phyloP scores from a whole-genome alignment of 1,140 invertebrate species.

The Propsilocerus akamusi region DNA sequence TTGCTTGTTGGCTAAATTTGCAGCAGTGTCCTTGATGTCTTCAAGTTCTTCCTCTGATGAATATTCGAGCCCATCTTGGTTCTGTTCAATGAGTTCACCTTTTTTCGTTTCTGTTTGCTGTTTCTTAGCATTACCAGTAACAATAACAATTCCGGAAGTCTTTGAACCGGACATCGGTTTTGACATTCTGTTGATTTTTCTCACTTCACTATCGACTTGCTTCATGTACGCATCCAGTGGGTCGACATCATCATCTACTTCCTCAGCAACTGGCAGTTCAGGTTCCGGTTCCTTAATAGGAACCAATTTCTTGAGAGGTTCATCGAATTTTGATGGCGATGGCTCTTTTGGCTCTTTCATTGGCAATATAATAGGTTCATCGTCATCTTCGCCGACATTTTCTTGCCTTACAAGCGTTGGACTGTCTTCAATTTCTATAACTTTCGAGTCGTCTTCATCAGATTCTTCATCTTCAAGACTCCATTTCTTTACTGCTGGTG shows the following conservation, averaged over 20 bases:
- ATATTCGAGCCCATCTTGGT: slow-evolving; percentile 93
- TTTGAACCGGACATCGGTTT: slow-evolving; percentile 18
- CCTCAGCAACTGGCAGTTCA: slow-evolving; percentile 24
- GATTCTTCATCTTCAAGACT: slow-evolving; percentile 81
- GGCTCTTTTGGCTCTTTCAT: slow-evolving; percentile 10
- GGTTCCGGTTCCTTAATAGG: slow-evolving; percentile 7
- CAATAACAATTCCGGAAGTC: slow-evolving; percentile 45
- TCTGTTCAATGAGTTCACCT: slow-evolving; percentile 93
- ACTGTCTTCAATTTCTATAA: slow-evolving; percentile 5
- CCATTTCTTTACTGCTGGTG: slow-evolving; percentile 61
- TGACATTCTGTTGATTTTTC: slow-evolving; percentile 67
- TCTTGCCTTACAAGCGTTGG: neutral
- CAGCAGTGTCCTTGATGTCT: slow-evolving; percentile 80
- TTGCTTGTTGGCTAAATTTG: slow-evolving; percentile 71
- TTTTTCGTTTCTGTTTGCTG: slow-evolving; percentile 51
- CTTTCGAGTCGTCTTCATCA: slow-evolving; percentile 32
- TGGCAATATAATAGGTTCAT: slow-evolving; percentile 20
- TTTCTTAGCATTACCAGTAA: slow-evolving; percentile 83
- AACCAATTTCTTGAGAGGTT: slow-evolving; percentile 9
- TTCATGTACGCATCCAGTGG: slow-evolving; percentile 95
- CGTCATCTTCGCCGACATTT: neutral
- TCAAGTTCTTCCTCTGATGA: slow-evolving; percentile 93
- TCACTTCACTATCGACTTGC: slow-evolving; percentile 61
- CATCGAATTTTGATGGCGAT: neutral
- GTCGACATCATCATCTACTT: slow-evolving; percentile 62